Percentiles rank a stretch among this genome's conserved stretches.
Conservation (phyloP, 1,140 invertebrate genomes). For the Brachystomella parvula region DNA sequence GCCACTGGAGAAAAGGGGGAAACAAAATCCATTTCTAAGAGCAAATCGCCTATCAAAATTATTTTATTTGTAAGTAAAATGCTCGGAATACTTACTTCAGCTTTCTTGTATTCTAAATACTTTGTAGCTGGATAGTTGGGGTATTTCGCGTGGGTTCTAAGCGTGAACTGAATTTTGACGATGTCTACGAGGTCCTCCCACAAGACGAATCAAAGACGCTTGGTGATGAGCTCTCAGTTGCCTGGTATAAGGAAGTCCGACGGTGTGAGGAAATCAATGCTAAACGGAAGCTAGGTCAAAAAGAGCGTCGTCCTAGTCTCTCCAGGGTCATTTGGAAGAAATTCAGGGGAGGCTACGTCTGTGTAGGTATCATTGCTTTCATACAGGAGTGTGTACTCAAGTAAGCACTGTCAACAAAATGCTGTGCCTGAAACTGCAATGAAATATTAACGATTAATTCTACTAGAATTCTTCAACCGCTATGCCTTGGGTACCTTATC, state of each 20-base stretch:
- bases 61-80: slow-evolving; percentile 34
- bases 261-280: background rate
- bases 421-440: background rate
- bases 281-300: background rate
- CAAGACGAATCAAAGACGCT: slow-evolving; percentile 19
- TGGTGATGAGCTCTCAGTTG: slow-evolving; percentile 17
- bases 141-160: slow-evolving; percentile 25
- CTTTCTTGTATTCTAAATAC: too few relatives aligned
- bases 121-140: slow-evolving; percentile 24
- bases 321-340: slow-evolving; percentile 39
- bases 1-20: too few relatives aligned
- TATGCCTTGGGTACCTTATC: slow-evolving; percentile 63
- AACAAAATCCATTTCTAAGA: slow-evolving; percentile 17
- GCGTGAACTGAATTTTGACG: slow-evolving; percentile 21
- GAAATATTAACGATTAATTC: slow-evolving; percentile 22
- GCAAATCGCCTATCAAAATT: slow-evolving; percentile 26
- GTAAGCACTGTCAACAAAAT: slow-evolving; percentile 16
- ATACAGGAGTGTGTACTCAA: slow-evolving; percentile 40
- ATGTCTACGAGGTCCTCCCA: slow-evolving; percentile 22
- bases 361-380: slow-evolving; percentile 43
- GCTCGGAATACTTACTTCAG: too few relatives aligned
- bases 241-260: slow-evolving; percentile 10
- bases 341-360: slow-evolving; percentile 42
- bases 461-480: slow-evolving; percentile 60
- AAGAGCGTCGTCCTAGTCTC: slow-evolving; percentile 38